A percentile compares a stretch with the other conserved stretches of the same genome.
phyloP scores from a whole-genome alignment of 2,888 invertebrate genomes.

The Tetranychus truncatus region DNA sequence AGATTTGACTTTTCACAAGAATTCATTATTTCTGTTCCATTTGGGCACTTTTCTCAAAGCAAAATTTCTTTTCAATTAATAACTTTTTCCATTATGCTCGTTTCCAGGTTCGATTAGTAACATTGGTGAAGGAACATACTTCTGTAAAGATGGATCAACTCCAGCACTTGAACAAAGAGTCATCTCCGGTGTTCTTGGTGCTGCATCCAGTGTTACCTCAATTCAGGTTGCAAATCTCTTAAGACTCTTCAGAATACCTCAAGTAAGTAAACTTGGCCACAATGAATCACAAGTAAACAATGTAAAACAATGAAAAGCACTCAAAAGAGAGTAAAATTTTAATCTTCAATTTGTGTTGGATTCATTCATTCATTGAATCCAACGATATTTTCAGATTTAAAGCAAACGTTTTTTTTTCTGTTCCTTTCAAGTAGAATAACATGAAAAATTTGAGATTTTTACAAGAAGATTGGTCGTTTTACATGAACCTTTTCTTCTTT shows the following conservation, averaged over 20 bases:
- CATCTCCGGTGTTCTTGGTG: constrained; percentile 69
- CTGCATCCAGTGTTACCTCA: constrained; percentile 79
- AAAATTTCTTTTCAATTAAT: background rate
- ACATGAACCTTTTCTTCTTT: background rate
- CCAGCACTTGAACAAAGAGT: constrained; percentile 56
- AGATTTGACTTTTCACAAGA: no score
- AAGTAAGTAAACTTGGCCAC: constrained; percentile 31
- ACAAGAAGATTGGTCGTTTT: no score
- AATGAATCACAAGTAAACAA: no score
- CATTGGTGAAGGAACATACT: constrained; percentile 54
- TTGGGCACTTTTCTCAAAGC: no score
- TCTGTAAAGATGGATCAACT: constrained; percentile 44
- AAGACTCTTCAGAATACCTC: constrained; percentile 78
- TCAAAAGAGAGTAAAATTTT: background rate
- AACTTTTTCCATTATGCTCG: constrained; percentile 20
- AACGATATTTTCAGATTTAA: background rate
- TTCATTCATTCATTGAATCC: background rate
- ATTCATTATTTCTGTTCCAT: no score
- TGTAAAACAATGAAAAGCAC: background rate
- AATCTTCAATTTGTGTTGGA: background rate
- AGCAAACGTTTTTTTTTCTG: no score
- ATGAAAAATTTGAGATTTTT: background rate
- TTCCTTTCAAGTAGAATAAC: background rate
- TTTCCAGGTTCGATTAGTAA: constrained; percentile 77
- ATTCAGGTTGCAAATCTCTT: constrained; percentile 85